Conservation (phyloP, 2,888 invertebrate species). For the Herminia tarsipennalis region DNA sequence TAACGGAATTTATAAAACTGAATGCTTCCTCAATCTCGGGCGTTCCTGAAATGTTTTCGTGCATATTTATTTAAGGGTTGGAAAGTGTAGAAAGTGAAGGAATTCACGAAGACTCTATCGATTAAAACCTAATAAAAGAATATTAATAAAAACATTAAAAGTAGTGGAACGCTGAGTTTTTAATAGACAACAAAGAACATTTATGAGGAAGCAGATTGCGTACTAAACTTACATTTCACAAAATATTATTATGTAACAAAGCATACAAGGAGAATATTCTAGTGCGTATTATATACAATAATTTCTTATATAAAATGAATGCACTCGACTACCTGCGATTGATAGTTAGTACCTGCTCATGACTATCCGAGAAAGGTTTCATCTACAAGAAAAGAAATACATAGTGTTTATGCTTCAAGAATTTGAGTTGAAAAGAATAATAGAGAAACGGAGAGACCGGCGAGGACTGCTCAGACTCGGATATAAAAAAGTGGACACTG, state of each 20-base stretch:
- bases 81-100: constrained; percentile 2
- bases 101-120: constrained; percentile 9
- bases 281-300: constrained; percentile 55
- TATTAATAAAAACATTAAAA: constrained; percentile 1
- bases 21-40: constrained; percentile 44
- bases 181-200: constrained; percentile 10
- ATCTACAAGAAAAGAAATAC: constrained; percentile 82
- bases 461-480: constrained; percentile 8
- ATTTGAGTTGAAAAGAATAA: constrained; percentile 23
- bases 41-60: constrained; percentile 24
- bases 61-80: constrained; percentile 5
- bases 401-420: constrained; percentile 38
- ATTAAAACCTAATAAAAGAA: no score
- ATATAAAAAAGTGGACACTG: constrained; percentile 12
- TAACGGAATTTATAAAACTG: constrained; percentile 13
- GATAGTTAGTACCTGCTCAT: constrained; percentile 79
- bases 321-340: constrained; percentile 71
- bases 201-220: constrained; percentile 54
- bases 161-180: background rate
- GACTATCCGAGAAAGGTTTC: constrained; percentile 85
- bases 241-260: constrained; percentile 41
- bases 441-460: constrained; percentile 12
- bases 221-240: constrained; percentile 33
- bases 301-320: constrained; percentile 59
- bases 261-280: constrained; percentile 45